Base-by-base conservation (phyloP, 2,113 vertebrate species). In the Lathamus discolor region DNA sequence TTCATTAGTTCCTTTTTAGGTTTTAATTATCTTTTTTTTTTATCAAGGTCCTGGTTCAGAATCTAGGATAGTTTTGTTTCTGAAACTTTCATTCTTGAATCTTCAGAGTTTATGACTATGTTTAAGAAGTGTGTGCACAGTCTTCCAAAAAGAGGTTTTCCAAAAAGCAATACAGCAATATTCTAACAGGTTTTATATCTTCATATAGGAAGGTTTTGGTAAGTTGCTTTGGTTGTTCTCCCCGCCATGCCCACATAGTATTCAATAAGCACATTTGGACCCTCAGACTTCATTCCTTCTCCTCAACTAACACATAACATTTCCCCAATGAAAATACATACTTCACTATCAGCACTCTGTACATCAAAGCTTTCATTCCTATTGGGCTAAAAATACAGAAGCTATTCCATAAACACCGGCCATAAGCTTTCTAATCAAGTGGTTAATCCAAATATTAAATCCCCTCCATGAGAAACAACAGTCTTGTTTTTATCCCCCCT, bases 391-490 rank as follows among this genome's bases (percentile, higher is more conserved):
- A 96, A 96, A 70, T 83, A 83, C 59, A 86, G 76, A 44, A 88
- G 85, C 20, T 75, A 24, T 90, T 94, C 64, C 64, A 75, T 59
- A 92, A 96, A 90, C 75, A 67, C 91, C 91, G 90, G 86, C 86
- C 86, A 61, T 10, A 89, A 90, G 54, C 64, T 81, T 93, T 55
- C 54, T 92, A 93, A 96, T 86, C 79, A 91, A 86, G 39, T 88
- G 61, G 23, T 54, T 92, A 93, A 93, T 78, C 64, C 73, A 81
- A 94, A 95, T 90, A 91, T 63, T 74, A 93, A 97, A 94, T 83
- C 46, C 31, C 23, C n/a, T 74, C 43, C 66, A 55, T 49, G 64
- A 90, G 73, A 57, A 91, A 75, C 28, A 92, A 43, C 39, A 69
- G 54, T 3, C 27, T 70, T 64, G 15, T 49, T 89, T 87, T 66